Conservation (phyloP, 2,888 invertebrate genomes). For the Eilema sororculum region DNA sequence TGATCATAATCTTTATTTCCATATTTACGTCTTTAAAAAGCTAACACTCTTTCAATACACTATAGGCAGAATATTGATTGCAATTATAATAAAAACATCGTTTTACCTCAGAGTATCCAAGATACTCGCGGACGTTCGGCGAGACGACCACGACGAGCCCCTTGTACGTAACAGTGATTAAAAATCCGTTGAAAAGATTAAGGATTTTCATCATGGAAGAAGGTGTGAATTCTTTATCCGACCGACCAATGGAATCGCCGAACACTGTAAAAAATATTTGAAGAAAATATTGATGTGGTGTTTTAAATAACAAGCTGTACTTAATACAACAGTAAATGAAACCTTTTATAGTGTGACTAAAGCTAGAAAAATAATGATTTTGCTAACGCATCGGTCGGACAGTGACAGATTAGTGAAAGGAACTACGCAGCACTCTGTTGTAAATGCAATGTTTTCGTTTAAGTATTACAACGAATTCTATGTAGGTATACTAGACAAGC, state of each 20-base stretch:
- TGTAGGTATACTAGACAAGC: too few relatives aligned
- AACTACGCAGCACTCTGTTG: not conserved
- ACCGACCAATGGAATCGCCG: conserved; percentile 92
- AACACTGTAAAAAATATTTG: conserved; percentile 64
- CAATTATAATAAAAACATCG: not conserved
- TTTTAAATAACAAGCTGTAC: not conserved
- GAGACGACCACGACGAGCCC: conserved; percentile 95
- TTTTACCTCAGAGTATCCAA: conserved; percentile 94
- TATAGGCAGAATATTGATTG: too few relatives aligned
- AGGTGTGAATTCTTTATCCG: conserved; percentile 64
- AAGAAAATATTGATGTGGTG: conserved; percentile 15
- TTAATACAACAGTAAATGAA: not conserved
- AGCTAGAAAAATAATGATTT: not conserved
- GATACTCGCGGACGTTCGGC: conserved; percentile 91
- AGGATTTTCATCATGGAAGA: conserved; percentile 86
- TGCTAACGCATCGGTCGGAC: not conserved
- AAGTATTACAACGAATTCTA: too few relatives aligned
- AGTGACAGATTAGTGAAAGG: too few relatives aligned
- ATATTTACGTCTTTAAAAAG: too few relatives aligned
- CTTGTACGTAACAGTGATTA: conserved; percentile 91
- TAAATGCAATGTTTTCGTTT: not conserved
- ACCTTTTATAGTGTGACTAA: not conserved
- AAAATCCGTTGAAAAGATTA: conserved; percentile 91
- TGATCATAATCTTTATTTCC: too few relatives aligned
- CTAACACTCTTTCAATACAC: too few relatives aligned